phyloP scores from a whole-genome alignment of 2,888 invertebrate genomes.

The Drosophila melanosoma region DNA sequence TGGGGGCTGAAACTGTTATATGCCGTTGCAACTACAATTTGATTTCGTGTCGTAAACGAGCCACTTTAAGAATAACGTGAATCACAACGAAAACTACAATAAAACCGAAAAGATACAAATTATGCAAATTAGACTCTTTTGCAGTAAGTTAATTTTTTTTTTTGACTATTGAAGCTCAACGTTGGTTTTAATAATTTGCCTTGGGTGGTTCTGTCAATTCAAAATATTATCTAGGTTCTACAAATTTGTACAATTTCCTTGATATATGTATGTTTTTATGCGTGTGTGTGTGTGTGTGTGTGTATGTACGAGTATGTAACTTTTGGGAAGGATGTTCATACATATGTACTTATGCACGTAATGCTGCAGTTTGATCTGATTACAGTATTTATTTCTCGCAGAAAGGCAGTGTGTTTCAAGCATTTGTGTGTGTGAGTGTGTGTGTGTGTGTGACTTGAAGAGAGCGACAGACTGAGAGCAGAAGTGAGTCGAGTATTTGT shows the following conservation, averaged over 20 bases:
- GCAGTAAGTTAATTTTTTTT: constrained; percentile 13
- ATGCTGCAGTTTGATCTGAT: constrained; percentile 12
- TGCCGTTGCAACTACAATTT: constrained; percentile 4
- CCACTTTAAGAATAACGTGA: constrained; percentile 5
- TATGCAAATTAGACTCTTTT: constrained; percentile 17
- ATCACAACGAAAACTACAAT: constrained; percentile 13
- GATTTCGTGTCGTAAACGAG: constrained; percentile 5
- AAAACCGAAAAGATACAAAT: constrained; percentile 2
- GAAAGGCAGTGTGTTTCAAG: constrained; percentile 52
- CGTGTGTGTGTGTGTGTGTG: constrained; percentile 12
- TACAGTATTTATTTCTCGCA: constrained; percentile 11
- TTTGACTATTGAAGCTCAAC: constrained; percentile 37
- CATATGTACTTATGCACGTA: constrained; percentile 41
- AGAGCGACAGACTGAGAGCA: constrained; percentile 8
- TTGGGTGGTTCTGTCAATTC: constrained; percentile 38
- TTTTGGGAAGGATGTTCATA: constrained; percentile 9
- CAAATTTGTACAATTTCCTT: constrained; percentile 35
- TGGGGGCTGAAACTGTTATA: constrained; percentile 5
- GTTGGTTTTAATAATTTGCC: constrained; percentile 19
- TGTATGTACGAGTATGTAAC: constrained; percentile 22
- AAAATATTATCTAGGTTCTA: constrained; percentile 34
- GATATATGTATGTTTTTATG: constrained; percentile 28
- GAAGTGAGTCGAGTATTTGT: constrained; percentile 2
- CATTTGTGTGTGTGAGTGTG: constrained; percentile 24
- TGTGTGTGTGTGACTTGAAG: constrained; percentile 3